A percentile compares a stretch with the other conserved stretches of the same genome.
These are phyloP conservation scores for Drosophila fungiperda DNA, from an alignment of 2,888 invertebrate genomes.

Conservation along the genomic window DNA sequence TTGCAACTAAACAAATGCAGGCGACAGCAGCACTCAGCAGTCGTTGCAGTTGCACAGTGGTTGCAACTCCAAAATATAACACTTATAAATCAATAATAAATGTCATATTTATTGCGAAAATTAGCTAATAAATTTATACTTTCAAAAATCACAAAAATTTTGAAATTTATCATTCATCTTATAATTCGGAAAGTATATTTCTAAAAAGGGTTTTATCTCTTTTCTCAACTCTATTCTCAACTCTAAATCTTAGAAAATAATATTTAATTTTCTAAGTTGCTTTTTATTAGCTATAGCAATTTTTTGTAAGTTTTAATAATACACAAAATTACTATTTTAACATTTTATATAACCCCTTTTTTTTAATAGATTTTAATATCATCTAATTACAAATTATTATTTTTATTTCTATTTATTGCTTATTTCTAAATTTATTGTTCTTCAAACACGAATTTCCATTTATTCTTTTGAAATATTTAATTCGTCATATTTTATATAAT, in stretches of 20 bases:
- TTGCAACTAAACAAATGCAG: conserved; percentile 47
- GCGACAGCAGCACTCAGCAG: conserved; percentile 24
- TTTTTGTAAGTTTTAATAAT: background rate
- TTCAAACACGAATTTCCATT: too few relatives aligned
- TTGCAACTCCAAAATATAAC: background rate
- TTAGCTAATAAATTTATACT: background rate
- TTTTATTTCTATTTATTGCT: too few relatives aligned
- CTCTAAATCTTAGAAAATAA: background rate
- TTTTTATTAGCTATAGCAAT: background rate
- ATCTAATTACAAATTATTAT: too few relatives aligned
- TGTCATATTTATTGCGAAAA: background rate
- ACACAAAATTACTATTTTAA: background rate
- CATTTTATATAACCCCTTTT: too few relatives aligned
- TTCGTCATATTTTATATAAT: background rate
- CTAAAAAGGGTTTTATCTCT: background rate
- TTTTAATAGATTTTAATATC: background rate
- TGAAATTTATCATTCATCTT: fast-evolving
- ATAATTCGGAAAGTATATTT: background rate
- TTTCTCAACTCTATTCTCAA: background rate
- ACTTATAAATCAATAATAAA: background rate
- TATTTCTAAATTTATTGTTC: too few relatives aligned
- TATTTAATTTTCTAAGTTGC: background rate
- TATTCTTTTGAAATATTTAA: background rate
- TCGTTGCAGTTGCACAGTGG: conserved; percentile 46
- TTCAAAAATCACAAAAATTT: background rate